Conservation (phyloP, 1,140 invertebrate genomes). For the Chymomyza costata region DNA sequence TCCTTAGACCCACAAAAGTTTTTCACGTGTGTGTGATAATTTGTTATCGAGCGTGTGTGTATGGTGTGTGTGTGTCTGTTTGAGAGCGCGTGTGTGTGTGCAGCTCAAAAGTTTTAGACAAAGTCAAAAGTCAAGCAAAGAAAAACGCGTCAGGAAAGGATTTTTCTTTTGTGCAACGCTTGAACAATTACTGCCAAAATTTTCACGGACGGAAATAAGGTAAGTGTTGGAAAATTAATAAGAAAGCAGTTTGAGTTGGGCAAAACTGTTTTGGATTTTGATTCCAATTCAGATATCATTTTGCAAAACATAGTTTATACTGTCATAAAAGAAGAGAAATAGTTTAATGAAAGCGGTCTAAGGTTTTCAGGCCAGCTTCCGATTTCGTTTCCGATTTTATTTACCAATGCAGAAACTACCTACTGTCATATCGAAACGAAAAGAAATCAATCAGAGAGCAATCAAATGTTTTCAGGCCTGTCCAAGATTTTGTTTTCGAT, state of each 20-base stretch:
- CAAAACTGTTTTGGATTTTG: background rate
- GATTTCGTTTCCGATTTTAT: too few species aligned
- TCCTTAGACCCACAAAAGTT: too few species aligned
- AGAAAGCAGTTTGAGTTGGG: background rate
- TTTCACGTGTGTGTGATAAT: too few species aligned
- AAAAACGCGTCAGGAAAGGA: slow-evolving; percentile 33
- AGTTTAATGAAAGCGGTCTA: background rate
- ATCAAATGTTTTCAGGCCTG: too few species aligned
- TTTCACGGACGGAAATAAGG: slow-evolving; percentile 76
- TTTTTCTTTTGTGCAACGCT: slow-evolving; percentile 65
- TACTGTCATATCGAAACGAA: too few species aligned
- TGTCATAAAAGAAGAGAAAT: too few species aligned
- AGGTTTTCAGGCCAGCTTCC: too few species aligned
- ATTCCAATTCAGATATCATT: background rate
- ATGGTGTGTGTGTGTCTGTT: background rate
- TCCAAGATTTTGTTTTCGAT: too few species aligned
- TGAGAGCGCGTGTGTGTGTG: slow-evolving; percentile 1
- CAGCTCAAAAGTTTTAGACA: slow-evolving; percentile 25
- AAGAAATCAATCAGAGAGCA: too few species aligned
- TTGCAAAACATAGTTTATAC: background rate
- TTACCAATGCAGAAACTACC: too few species aligned
- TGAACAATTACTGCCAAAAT: slow-evolving; percentile 72
- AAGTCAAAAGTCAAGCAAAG: background rate
- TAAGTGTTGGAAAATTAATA: slow-evolving; percentile 23
- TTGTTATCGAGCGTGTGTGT: too few species aligned